These are phyloP conservation scores for Cebidichthys violaceus DNA, from an alignment of 2,113 vertebrate species.

Conservation along the genomic window DNA sequence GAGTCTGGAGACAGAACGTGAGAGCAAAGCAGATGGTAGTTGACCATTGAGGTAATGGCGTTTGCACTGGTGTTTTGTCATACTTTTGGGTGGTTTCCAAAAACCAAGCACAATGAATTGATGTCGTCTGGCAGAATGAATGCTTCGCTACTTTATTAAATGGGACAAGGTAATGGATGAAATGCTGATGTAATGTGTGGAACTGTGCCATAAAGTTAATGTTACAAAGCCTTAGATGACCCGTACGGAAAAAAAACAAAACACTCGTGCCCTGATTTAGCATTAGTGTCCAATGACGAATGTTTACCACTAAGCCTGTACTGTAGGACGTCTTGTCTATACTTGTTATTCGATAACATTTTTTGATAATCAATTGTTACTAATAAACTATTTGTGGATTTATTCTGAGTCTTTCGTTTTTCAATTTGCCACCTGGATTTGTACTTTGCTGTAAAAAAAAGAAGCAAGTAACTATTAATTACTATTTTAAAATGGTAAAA, in stretches of 20 bases:
- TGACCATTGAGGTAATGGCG: constrained; percentile 37
- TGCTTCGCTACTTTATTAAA: constrained; percentile 64
- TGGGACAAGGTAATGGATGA: constrained; percentile 58
- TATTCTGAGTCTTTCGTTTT: not conserved
- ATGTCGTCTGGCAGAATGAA: constrained; percentile 50
- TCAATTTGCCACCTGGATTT: not conserved
- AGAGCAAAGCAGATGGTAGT: not conserved
- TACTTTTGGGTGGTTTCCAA: constrained; percentile 41
- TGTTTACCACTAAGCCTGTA: constrained; percentile 44
- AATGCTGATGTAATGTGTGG: constrained; percentile 59
- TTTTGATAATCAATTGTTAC: constrained; percentile 46
- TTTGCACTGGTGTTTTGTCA: constrained; percentile 17
- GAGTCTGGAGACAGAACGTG: constrained; percentile 23
- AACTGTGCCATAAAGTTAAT: constrained; percentile 59
- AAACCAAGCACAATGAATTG: constrained; percentile 48
- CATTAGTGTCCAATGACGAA: constrained; percentile 6
- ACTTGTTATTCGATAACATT: constrained; percentile 43
- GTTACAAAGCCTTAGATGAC: constrained; percentile 59
- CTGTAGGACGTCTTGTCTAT: constrained; percentile 10
- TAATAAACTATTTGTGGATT: constrained; percentile 62
- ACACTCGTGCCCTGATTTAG: constrained; percentile 46
- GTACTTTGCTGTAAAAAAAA: not conserved
- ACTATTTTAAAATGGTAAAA: not conserved
- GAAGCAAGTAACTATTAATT: not conserved
- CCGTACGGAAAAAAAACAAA: constrained; percentile 3